Evolutionary conservation across 2,797 vertebrate species (phyloP), one percentile per base, ranked within the genome.

Genomic region (Balearica regulorum): DNA sequence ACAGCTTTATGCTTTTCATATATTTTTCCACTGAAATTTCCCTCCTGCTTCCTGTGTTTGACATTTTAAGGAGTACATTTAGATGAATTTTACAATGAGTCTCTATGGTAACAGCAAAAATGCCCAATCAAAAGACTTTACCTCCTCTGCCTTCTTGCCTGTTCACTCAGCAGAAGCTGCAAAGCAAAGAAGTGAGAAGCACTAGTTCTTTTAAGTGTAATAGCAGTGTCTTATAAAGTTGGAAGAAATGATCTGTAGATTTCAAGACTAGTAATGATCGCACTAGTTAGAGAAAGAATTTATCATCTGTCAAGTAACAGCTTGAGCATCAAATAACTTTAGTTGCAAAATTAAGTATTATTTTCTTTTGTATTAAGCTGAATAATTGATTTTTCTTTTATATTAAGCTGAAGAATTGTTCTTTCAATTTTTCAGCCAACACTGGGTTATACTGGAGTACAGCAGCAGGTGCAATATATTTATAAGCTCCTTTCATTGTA

Each of bases 21-120:
- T 89, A 82, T 78, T 78, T 95, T 94, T 90, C 65, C 62, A 65
- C 91, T 90, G 97, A 98, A 97, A 93, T 95, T 87, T 53, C 75
- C 22, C 94, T 96, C 77, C 72, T 86, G 53, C 58, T 97, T 97
- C 89, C 80, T 94, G 90, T 97, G 90, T 86, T 91, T 97, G 97
- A 97, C 85, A 97, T 95, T 94, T 88, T 75, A 95, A 95, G 68
- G 64, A 75, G 49, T 60, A 89, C 39, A 49, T 84, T 87, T 87
- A 95, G 93, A 90, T 90, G 93, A 95, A 46, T 87, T 96, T 96
- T 96, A 91, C 71, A 79, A 13, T 86, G 44, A 77, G 77, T 87
- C 53, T 90, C 79, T 97, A 92, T 92, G 53, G 89, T 91, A 95
- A 97, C 94, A 81, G 54, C 29, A 94, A 94, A 96, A 92, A 73